Evolutionary conservation across 2,888 invertebrate genomes (phyloP), one percentile per base, ranked within the genome.

Genomic region (Micoletzkya japonica): DNA sequence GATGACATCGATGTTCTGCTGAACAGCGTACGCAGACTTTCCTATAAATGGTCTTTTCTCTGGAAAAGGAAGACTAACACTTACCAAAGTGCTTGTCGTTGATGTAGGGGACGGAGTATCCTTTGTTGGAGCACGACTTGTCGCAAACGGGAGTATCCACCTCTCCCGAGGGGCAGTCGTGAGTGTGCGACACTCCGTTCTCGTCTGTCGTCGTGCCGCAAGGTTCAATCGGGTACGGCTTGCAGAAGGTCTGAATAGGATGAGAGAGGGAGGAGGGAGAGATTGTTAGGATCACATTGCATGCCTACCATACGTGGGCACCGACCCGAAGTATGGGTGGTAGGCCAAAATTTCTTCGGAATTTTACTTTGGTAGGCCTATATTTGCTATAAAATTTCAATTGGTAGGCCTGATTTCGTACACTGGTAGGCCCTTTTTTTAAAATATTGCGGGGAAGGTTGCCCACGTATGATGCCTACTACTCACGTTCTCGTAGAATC

Each of bases 121-220:
- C 36, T 6, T 14, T 6, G 60, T 60, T 39, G 60, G 44, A 24
- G 60, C 60, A 60, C 17, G 36, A 7, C 7, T 4, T 36, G 44
- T 6, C 10, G 39, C 60, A 60, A 36, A 10, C 7, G 14, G 60
- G 36, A 7, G 37, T 60, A 4, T 36, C 28, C n/a, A 17, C 17
- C 10, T 58, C 58, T 4, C 10, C 32, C 14, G 14, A 14, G 4
- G 14, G 10, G 34, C 58, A 58, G 10, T 28, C 17, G 58, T 58
- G 58, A 20, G 17, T 30, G 58, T 58, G 34, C 28, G 7, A 7
- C 32, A 94, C 94, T 66, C 91, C 58, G 58, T 58, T 24, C 6
- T n/a, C 52, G 32, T 4, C 91, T 0, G 91, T 91, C 86, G 94
- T 94, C 86, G 94, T 94, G 85, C 94, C 94, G 86, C 95, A 95